Percentiles rank a stretch among this genome's conserved stretches.
These are phyloP conservation scores for Struthidea cinerea DNA, from an alignment of 2,113 vertebrate species.

Conservation along the genomic window DNA sequence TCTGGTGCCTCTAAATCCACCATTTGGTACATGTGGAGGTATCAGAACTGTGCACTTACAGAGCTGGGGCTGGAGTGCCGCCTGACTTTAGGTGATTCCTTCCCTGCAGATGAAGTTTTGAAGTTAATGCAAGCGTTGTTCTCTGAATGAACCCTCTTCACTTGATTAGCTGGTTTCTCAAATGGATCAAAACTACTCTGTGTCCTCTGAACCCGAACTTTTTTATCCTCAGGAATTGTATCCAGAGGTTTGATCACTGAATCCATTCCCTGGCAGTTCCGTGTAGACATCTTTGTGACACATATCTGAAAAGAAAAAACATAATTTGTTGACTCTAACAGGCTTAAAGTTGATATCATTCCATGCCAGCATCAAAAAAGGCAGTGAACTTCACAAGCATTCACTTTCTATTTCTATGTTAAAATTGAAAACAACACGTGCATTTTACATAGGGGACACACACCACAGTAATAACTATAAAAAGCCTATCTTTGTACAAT, in stretches of 20 bases:
- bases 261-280: slow-evolving; percentile 93
- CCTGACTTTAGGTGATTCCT: slow-evolving; percentile 91
- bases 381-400: neutral
- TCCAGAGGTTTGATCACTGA: slow-evolving; percentile 94
- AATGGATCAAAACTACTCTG: slow-evolving; percentile 94
- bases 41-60: slow-evolving; percentile 73
- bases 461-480: neutral
- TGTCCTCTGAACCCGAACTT: slow-evolving; percentile 92
- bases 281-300: slow-evolving; percentile 98
- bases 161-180: slow-evolving; percentile 90
- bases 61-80: slow-evolving; percentile 95
- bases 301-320: slow-evolving; percentile 84
- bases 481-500: neutral
- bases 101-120: slow-evolving; percentile 82
- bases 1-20: neutral
- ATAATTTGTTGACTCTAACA: neutral
- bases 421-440: neutral
- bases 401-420: neutral
- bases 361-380: neutral
- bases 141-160: slow-evolving; percentile 94
- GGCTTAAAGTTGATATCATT: neutral
- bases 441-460: neutral
- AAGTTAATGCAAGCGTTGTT: slow-evolving; percentile 95
- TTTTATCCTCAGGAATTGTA: slow-evolving; percentile 97
- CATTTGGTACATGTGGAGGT: rapidly evolving